phyloP scores from a whole-genome alignment of 2,797 vertebrate genomes.

The Helicolenus hilgendorfi region DNA sequence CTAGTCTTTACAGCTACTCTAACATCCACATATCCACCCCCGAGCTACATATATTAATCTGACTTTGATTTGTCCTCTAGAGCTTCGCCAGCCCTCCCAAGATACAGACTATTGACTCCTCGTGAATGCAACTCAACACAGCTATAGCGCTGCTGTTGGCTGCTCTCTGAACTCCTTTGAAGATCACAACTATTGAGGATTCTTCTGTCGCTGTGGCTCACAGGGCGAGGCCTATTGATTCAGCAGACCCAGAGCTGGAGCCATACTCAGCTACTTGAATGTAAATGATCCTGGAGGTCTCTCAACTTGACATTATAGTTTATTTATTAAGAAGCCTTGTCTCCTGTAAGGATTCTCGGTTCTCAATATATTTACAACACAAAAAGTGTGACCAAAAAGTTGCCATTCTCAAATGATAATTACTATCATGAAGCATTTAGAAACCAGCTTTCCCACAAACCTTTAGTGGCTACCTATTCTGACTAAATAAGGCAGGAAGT shows the following conservation, averaged over 20 bases:
- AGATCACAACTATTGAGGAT: constrained; percentile 64
- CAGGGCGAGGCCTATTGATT: constrained; percentile 69
- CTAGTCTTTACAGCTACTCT: constrained; percentile 22
- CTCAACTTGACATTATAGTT: background rate
- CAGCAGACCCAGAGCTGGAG: constrained; percentile 48
- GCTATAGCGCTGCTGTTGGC: constrained; percentile 39
- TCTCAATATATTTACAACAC: background rate
- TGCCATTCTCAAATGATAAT: background rate
- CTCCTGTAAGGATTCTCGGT: background rate
- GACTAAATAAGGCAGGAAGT: constrained; percentile 10
- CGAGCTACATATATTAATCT: constrained; percentile 60
- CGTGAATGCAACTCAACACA: constrained; percentile 56
- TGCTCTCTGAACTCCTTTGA: constrained; percentile 74
- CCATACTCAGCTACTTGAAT: constrained; percentile 41
- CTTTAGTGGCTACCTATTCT: background rate
- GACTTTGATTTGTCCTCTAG: constrained; percentile 72
- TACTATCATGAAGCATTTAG: background rate
- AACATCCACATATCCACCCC: constrained; percentile 22
- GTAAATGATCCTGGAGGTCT: constrained; percentile 62
- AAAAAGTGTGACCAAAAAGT: background rate
- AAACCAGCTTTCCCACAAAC: constrained; percentile 14
- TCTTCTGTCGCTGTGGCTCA: constrained; percentile 61
- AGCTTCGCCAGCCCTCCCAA: constrained; percentile 38
- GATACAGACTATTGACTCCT: constrained; percentile 55
- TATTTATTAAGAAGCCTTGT: constrained; percentile 10